These are phyloP conservation scores for Lordiphosa andalusiaca DNA, from an alignment of 2,888 invertebrate species.

Conservation along the genomic window DNA sequence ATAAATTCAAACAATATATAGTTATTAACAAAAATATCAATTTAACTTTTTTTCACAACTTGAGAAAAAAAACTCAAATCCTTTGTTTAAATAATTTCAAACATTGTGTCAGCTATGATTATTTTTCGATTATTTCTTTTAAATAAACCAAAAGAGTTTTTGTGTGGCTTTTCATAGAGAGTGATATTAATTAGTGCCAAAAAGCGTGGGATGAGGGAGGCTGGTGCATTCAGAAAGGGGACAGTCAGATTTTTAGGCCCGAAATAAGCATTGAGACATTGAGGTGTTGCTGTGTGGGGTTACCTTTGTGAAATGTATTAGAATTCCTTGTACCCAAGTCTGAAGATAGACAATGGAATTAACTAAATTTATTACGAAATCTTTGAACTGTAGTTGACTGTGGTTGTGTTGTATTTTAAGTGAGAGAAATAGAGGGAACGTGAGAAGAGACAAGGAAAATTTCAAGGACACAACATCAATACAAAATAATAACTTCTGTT, in stretches of 20 bases:
- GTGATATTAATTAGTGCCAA: constrained; percentile 16
- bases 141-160: constrained; percentile 13
- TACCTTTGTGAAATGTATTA: constrained; percentile 64
- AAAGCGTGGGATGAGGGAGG: constrained; percentile 26
- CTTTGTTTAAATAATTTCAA: constrained; percentile 55
- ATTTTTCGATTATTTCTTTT: constrained; percentile 33
- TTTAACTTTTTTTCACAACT: constrained; percentile 42
- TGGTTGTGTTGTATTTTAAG: constrained; percentile 19
- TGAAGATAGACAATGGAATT: constrained; percentile 64
- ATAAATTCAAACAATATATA: constrained; percentile 57
- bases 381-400: constrained; percentile 15
- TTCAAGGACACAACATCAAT: constrained; percentile 39
- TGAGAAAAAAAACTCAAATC: constrained; percentile 21
- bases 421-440: constrained; percentile 14
- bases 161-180: constrained; percentile 16
- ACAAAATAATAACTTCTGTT: constrained; percentile 48
- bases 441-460: constrained; percentile 11
- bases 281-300: constrained; percentile 30
- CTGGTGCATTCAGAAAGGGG: constrained; percentile 38
- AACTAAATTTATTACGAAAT: constrained; percentile 31
- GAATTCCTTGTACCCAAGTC: constrained; percentile 57
- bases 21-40: constrained; percentile 62
- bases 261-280: constrained; percentile 58
- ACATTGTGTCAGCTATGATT: constrained; percentile 81
- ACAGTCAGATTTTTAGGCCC: constrained; percentile 17